Conservation (phyloP, 1,140 invertebrate species). For the Contarinia nasturtii region DNA sequence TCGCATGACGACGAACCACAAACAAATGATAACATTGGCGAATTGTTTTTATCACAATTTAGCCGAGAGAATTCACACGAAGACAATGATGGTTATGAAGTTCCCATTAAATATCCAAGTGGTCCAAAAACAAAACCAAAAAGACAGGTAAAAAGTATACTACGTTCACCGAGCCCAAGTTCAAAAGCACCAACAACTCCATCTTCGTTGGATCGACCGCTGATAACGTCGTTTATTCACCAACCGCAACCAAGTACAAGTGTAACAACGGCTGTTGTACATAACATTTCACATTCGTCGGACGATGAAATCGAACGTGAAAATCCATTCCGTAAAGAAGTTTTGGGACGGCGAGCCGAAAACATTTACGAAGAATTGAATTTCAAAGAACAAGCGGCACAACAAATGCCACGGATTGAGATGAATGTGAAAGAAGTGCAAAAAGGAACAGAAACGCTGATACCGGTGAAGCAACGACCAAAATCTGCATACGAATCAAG, state of each 20-base stretch:
- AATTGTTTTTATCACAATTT: not conserved
- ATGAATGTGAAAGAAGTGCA: not conserved
- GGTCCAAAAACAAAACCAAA: not conserved
- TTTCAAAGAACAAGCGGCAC: not conserved
- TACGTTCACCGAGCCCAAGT: conserved; percentile 15
- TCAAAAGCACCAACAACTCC: not conserved
- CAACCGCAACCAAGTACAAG: not conserved
- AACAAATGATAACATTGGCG: not conserved
- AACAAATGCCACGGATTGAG: not conserved
- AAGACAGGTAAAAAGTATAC: conserved; percentile 15
- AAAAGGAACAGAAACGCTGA: not conserved
- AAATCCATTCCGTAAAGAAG: conserved; percentile 17
- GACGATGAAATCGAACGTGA: conserved; percentile 14
- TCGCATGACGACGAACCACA: not conserved
- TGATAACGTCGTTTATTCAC: too few species aligned
- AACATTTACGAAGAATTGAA: not conserved
- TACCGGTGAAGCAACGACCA: not conserved
- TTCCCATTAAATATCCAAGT: not conserved
- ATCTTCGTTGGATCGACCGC: too few species aligned
- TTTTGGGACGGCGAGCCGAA: conserved; percentile 5
- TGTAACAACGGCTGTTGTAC: not conserved
- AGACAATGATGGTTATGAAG: not conserved
- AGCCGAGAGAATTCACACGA: not conserved
- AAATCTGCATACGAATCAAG: not conserved
- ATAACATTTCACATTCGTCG: not conserved